Evolutionary conservation across 1,140 invertebrate species (phyloP).

Genomic region (Lasioglossum baleicum): DNA sequence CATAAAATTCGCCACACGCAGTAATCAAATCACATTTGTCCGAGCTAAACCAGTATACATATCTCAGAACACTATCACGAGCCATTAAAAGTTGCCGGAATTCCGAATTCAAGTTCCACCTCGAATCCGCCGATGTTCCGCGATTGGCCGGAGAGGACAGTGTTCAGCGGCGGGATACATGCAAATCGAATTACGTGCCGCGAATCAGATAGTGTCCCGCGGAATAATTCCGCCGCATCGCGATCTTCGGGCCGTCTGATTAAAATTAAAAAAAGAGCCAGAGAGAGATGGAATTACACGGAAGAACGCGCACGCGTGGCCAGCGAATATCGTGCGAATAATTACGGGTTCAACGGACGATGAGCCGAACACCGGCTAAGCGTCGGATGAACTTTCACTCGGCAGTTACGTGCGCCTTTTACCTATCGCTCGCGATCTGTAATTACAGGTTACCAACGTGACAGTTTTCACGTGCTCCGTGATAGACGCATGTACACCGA

Average conservation of each 20-base stretch:
- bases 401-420: conserved; percentile 43
- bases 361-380: conserved; percentile 19
- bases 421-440: conserved; percentile 51
- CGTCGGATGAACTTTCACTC: conserved; percentile 35
- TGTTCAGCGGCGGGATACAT: background rate
- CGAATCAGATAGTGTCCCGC: background rate
- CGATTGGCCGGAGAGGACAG: no score
- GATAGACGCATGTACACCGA: background rate
- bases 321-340: conserved; percentile 46
- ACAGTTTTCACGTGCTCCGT: conserved; percentile 31
- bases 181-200: conserved; percentile 32
- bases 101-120: no score
- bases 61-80: no score
- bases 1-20: no score
- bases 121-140: no score
- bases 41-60: no score
- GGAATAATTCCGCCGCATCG: conserved; percentile 27
- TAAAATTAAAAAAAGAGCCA: background rate
- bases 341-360: conserved; percentile 47
- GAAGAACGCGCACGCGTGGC: background rate
- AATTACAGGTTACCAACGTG: conserved; percentile 44
- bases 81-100: no score
- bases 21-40: no score
- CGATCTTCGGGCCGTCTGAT: conserved; percentile 19
- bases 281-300: background rate